Percentiles rank a stretch among this genome's conserved stretches.
Conservation (phyloP, 2,797 vertebrate genomes). For the Falco berigora region DNA sequence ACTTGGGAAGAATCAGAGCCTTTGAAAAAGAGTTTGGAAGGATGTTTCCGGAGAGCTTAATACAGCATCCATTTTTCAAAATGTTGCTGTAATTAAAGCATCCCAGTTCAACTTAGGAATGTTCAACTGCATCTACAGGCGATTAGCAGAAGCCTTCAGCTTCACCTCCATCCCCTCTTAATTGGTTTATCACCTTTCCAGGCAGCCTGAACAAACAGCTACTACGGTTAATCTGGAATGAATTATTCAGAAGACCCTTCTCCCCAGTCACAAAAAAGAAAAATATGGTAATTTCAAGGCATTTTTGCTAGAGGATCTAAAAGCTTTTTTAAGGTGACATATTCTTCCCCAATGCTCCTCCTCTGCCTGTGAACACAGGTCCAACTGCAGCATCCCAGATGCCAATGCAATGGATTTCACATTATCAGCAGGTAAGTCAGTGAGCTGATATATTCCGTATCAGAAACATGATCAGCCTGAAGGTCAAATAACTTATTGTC, state of each 20-base stretch:
- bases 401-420: background rate
- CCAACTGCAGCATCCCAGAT: background rate
- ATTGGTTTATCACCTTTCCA: background rate
- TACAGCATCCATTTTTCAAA: background rate
- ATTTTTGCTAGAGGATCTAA: background rate
- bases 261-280: background rate
- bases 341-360: background rate
- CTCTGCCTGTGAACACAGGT: background rate
- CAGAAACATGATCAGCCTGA: background rate
- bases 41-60: background rate
- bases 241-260: background rate
- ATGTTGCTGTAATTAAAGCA: background rate
- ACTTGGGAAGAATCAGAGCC: background rate
- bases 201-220: background rate
- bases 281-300: background rate
- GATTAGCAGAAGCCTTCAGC: background rate
- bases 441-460: background rate
- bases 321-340: background rate
- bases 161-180: background rate
- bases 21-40: background rate
- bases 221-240: background rate
- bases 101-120: background rate
- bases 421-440: background rate
- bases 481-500: conserved; percentile 7
- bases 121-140: background rate